Base-by-base conservation (phyloP, 1,140 invertebrate species). In the Phthorimaea operculella region DNA sequence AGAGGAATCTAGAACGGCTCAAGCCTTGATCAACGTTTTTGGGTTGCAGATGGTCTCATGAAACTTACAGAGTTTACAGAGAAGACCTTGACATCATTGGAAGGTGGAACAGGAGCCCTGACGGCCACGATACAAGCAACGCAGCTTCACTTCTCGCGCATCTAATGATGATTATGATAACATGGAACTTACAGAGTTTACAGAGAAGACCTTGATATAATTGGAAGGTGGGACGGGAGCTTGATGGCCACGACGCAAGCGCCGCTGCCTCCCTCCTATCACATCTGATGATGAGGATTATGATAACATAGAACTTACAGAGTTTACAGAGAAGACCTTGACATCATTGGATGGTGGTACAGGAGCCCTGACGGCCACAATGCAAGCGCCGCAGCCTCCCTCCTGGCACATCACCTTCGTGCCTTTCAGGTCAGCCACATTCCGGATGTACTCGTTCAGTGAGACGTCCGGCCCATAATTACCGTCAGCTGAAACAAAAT, bases 391-490 rank as follows among this genome's bases (percentile, higher is more conserved):
- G 71, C 93, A 95, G 9, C 92, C 92, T 34, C 92, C 93, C 78
- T 95, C 93, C 14, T 86, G 79, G 67, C 93, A 95, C 89, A 92
- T 92, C 14, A 82, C 86, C 73, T 94, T 94, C 1, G 92, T 94
- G 14, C 92, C 93, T 50, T 86, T 89, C 1, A 93, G 79, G 45
- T 89, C 83, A 2, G 89, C 89, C 65, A 88, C 64, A 28, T 91
- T 86, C 5, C 91, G 82, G 39, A 93, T 88, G 52, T 88, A 93
- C 9, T 86, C 81, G 54, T 92, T 91, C 3, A 92, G 69, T 0
- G 88, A 86, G 16, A 57, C 21, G 14, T 57, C 55, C 11, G 48
- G 48, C 4, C 48, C 48, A 12, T 50, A 50, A 5, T 36, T 50
- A 18, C 48, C 48, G 21, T 50, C 48, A 1, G 11, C 48, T 50